Evolutionary conservation across 92 coral and sea anemone genomes (phyloP).

Genomic region (Palythoa grandis): DNA sequence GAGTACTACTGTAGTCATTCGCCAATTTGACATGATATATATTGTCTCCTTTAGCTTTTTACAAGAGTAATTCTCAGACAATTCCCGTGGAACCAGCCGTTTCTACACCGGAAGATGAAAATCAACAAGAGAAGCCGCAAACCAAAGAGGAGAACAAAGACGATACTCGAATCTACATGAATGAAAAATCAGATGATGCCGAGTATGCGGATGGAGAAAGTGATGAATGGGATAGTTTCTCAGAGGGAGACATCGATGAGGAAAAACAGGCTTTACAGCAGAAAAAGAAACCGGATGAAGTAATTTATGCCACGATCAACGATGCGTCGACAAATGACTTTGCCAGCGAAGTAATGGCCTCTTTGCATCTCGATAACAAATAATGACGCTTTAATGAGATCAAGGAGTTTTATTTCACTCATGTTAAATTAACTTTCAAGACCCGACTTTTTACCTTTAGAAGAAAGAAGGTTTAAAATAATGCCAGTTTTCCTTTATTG

Average conservation of each 20-base stretch:
- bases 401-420: no score
- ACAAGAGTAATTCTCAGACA: slow-evolving; percentile 3
- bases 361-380: not conserved
- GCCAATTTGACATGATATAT: not conserved
- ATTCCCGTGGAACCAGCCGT: not conserved
- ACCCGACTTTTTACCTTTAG: no score
- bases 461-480: no score
- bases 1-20: not conserved
- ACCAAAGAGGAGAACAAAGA: not conserved
- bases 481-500: no score
- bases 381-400: not conserved
- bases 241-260: slow-evolving; percentile 10
- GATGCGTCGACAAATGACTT: slow-evolving; percentile 7
- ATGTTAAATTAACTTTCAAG: no score
- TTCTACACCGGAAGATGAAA: not conserved
- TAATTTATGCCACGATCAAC: slow-evolving; percentile 7
- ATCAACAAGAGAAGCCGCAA: not conserved
- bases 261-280: not conserved
- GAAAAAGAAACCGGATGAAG: slow-evolving; percentile 8
- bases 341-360: not conserved
- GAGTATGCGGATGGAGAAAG: not conserved
- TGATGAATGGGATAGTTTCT: slow-evolving; percentile 26
- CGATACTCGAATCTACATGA: not conserved
- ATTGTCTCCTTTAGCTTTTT: not conserved
- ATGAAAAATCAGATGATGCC: not conserved